Evolutionary conservation across 2,113 vertebrate species (phyloP).

Genomic region (Oophaga pumilio): DNA sequence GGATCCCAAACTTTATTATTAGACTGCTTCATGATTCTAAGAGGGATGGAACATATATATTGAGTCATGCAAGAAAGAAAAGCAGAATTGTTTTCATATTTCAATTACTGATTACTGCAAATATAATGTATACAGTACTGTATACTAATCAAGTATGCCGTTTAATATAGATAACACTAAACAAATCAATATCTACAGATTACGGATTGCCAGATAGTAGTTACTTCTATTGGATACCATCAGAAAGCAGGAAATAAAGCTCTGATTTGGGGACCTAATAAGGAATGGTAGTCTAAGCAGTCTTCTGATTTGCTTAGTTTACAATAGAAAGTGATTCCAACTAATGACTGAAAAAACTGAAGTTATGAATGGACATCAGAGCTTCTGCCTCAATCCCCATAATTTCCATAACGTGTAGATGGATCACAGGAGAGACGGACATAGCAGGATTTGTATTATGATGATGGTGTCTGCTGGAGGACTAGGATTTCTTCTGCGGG

Average conservation of each 20-base stretch:
- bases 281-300: not conserved
- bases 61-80: not conserved
- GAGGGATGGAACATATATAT: not conserved
- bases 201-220: too few relatives aligned
- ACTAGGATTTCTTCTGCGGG: not conserved
- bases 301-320: not conserved
- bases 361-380: not conserved
- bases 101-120: not conserved
- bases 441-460: not conserved
- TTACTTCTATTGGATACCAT: not conserved
- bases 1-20: not conserved
- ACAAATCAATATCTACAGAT: too few relatives aligned
- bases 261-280: not conserved
- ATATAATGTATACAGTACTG: too few relatives aligned
- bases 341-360: not conserved
- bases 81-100: not conserved
- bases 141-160: too few relatives aligned
- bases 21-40: not conserved
- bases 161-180: too few relatives aligned
- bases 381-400: not conserved
- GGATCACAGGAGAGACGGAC: not conserved
- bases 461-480: not conserved
- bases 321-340: not conserved
- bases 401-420: not conserved
- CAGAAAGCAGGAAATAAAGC: not conserved